These are phyloP conservation scores for Peucedramus taeniatus DNA, from an alignment of 2,113 vertebrate species.

Conservation along the genomic window DNA sequence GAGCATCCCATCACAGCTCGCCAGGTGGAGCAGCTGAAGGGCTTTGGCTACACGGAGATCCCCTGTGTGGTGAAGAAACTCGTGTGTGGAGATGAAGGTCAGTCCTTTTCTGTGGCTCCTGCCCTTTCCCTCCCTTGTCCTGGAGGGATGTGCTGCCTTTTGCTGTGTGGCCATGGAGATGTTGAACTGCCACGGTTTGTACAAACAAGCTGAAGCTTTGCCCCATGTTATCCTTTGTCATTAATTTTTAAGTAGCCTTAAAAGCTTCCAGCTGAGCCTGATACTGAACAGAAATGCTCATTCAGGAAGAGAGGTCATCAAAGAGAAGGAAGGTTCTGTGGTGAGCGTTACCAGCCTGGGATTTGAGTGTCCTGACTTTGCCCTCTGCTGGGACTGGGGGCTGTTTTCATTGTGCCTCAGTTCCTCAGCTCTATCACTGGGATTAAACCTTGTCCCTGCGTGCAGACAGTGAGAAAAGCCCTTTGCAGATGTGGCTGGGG, in stretches of 20 bases:
- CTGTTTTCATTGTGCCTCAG: not conserved
- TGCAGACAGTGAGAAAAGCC: not conserved
- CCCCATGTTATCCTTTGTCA: not conserved
- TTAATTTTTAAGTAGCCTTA: not conserved
- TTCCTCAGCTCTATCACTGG: not conserved
- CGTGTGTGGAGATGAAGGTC: constrained; percentile 94
- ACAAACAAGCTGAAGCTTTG: not conserved
- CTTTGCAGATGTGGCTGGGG: not conserved
- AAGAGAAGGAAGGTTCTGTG: not conserved
- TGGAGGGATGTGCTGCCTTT: not conserved
- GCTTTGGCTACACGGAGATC: constrained; percentile 88
- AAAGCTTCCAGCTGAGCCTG: not conserved
- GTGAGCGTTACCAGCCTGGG: not conserved
- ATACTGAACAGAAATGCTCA: not conserved
- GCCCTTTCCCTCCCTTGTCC: not conserved
- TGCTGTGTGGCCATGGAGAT: not conserved
- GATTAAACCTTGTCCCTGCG: not conserved
- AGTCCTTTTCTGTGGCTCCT: not conserved
- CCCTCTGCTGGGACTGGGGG: not conserved
- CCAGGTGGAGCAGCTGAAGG: constrained; percentile 82
- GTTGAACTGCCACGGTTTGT: not conserved
- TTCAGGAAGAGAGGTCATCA: not conserved
- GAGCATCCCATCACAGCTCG: constrained; percentile 87
- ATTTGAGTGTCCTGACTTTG: not conserved
- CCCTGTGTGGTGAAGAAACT: constrained; percentile 90